phyloP scores from a whole-genome alignment of 2,113 vertebrate species.

The Perca schrenkii region DNA sequence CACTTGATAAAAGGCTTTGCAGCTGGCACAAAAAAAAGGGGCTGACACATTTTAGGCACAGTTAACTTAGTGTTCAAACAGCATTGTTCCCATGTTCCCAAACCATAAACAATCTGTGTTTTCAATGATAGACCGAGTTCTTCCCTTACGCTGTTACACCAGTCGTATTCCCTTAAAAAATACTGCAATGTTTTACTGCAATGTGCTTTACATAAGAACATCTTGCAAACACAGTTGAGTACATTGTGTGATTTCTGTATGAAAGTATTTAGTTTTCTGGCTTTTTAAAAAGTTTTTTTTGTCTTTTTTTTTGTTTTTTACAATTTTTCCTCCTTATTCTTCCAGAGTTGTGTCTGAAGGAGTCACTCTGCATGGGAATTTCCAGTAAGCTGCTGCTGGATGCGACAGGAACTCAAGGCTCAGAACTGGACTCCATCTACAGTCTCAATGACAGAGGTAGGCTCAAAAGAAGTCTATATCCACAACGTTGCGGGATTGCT shows the following conservation, averaged over 20 bases:
- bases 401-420: slow-evolving; percentile 78
- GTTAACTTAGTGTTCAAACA: not conserved
- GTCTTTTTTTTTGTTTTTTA: not conserved
- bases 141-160: not conserved
- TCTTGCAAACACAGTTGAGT: not conserved
- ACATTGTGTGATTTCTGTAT: not conserved
- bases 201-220: not conserved
- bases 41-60: not conserved
- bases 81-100: not conserved
- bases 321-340: not conserved
- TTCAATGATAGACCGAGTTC: not conserved
- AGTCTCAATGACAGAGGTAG: slow-evolving; percentile 83
- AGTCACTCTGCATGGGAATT: slow-evolving; percentile 91
- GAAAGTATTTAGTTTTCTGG: not conserved
- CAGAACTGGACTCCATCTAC: slow-evolving; percentile 86
- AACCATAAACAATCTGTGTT: not conserved
- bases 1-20: slow-evolving; percentile 1
- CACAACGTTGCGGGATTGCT: too few species aligned
- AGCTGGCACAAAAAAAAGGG: not conserved
- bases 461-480: not conserved
- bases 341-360: slow-evolving; percentile 90
- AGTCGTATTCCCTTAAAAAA: not conserved
- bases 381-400: slow-evolving; percentile 91
- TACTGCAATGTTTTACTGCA: not conserved
- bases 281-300: too few species aligned